Conservation (phyloP, 37 sponge, comb jelly and placozoan species). For the Tethya wilhelma region DNA sequence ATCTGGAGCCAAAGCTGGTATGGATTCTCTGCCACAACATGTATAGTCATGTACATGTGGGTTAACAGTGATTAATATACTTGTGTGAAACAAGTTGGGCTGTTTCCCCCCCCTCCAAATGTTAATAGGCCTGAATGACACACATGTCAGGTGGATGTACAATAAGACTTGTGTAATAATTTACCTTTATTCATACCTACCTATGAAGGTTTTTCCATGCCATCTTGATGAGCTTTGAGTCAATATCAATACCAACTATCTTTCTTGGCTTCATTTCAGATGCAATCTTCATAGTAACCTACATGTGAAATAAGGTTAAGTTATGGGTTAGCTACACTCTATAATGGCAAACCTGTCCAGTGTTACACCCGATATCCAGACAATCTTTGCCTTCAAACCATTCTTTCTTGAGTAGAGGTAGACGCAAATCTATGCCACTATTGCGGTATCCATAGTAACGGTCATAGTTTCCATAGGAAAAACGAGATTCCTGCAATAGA, state of each 20-base stretch:
- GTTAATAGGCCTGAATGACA: background rate
- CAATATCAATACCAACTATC: conserved; percentile 94
- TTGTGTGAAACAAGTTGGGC: too few relatives aligned
- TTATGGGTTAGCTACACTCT: too few relatives aligned
- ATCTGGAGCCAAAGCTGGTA: conserved; percentile 46
- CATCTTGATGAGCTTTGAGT: conserved; percentile 74
- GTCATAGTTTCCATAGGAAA: conserved; percentile 92
- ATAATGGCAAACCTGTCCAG: conserved; percentile 78
- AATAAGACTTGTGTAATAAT: too few relatives aligned
- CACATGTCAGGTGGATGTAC: too few relatives aligned
- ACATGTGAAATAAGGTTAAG: background rate
- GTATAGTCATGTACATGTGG: too few relatives aligned
- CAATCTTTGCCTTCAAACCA: conserved; percentile 87
- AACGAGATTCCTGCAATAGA: conserved; percentile 46
- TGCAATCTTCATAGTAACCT: conserved; percentile 87
- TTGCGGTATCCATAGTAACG: conserved; percentile 98
- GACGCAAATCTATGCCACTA: conserved; percentile 67
- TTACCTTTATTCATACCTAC: background rate
- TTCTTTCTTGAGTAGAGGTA: conserved; percentile 64
- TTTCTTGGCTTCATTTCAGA: conserved; percentile 67
- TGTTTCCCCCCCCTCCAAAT: too few relatives aligned
- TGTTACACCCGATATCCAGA: conserved; percentile 98
- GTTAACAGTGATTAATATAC: too few relatives aligned
- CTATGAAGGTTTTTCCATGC: conserved; percentile 87
- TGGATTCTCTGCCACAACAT: conserved; percentile 15